Evolutionary conservation across 92 coral and sea anemone genomes (phyloP).

Genomic region (Bergia sp.): DNA sequence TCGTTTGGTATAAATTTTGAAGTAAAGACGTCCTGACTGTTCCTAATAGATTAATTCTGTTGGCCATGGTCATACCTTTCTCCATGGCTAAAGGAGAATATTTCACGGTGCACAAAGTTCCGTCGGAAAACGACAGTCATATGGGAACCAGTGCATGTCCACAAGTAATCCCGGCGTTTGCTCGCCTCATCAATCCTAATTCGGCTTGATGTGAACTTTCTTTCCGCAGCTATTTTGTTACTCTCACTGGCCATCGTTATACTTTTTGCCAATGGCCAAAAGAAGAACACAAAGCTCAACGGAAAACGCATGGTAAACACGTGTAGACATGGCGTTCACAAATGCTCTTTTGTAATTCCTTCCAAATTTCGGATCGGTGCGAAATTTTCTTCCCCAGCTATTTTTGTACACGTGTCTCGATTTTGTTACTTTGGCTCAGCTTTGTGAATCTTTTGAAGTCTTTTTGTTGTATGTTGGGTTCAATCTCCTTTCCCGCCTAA

Average conservation of each 20-base stretch:
- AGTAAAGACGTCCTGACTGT: neutral
- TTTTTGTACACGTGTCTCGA: neutral
- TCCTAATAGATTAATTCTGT: neutral
- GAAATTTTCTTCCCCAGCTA: neutral
- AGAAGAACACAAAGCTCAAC: constrained; percentile 28
- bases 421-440: neutral
- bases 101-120: neutral
- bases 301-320: neutral
- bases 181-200: neutral
- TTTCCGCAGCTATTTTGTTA: constrained; percentile 17
- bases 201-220: neutral
- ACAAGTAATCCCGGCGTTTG: neutral
- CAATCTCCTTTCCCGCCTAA: neutral
- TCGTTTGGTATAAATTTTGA: neutral
- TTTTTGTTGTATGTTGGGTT: neutral
- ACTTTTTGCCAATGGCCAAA: neutral
- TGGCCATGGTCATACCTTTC: neutral
- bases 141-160: neutral
- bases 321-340: neutral
- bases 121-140: neutral
- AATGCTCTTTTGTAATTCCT: neutral
- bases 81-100: neutral
- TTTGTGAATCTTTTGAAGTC: neutral
- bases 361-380: neutral
- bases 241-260: neutral